phyloP scores from a whole-genome alignment of 92 coral and sea anemone genomes.

The Micromussa lordhowensis region DNA sequence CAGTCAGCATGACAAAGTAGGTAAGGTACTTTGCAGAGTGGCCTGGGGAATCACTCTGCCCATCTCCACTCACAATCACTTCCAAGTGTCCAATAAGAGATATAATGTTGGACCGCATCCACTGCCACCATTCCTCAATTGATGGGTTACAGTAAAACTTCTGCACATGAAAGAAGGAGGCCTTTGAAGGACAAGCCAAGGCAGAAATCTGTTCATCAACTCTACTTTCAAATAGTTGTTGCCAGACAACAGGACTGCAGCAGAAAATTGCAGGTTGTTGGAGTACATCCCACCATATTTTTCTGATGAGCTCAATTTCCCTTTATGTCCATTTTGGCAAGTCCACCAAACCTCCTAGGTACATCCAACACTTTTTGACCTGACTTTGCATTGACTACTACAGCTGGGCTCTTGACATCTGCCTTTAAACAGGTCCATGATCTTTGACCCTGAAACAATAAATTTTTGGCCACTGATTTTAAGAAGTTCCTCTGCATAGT shows the following conservation, averaged over 20 bases:
- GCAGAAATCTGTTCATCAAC: slow-evolving; percentile 34
- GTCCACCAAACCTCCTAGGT: slow-evolving; percentile 39
- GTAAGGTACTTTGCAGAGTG: slow-evolving; percentile 42
- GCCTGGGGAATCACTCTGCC: slow-evolving; percentile 53
- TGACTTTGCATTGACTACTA: not conserved
- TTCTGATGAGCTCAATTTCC: slow-evolving; percentile 27
- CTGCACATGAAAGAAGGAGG: slow-evolving; percentile 35
- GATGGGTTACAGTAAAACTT: slow-evolving; percentile 42
- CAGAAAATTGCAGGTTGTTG: slow-evolving; percentile 34
- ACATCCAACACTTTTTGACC: slow-evolving; percentile 4
- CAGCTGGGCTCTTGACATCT: slow-evolving; percentile 31
- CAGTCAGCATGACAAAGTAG: slow-evolving; percentile 23
- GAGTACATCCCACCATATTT: slow-evolving; percentile 22
- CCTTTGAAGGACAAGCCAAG: slow-evolving; percentile 31
- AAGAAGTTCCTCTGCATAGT: too few relatives aligned
- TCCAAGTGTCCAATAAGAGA: slow-evolving; percentile 25
- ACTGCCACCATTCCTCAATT: slow-evolving; percentile 34
- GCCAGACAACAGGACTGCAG: slow-evolving; percentile 32
- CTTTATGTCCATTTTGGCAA: slow-evolving; percentile 22
- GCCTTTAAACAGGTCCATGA: slow-evolving; percentile 20
- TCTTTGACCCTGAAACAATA: not conserved
- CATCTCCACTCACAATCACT: slow-evolving; percentile 36
- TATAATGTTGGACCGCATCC: slow-evolving; percentile 20
- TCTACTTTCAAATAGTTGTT: slow-evolving; percentile 16
- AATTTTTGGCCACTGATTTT: not conserved